These are phyloP conservation scores for Paradisaea rubra DNA, from an alignment of 2,113 vertebrate genomes.

Conservation along the genomic window DNA sequence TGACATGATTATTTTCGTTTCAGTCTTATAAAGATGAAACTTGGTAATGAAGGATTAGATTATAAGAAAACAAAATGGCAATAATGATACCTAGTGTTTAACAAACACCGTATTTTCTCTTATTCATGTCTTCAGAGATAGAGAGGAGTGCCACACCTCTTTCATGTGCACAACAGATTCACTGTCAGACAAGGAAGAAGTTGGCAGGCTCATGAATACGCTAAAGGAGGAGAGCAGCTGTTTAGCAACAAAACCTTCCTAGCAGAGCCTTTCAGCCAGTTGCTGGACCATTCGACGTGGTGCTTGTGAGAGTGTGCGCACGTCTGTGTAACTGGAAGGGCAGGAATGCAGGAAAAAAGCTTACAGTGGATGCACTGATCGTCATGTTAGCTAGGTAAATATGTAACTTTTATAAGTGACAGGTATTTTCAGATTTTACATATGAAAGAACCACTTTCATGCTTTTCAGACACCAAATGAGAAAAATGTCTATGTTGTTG, in stretches of 20 bases:
- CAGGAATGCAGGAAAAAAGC: neutral
- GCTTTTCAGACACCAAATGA: neutral
- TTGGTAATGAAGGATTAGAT: slow-evolving; percentile 6
- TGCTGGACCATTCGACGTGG: neutral
- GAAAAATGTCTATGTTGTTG: neutral
- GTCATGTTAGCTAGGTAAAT: neutral
- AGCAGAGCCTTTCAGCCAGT: slow-evolving; percentile 25
- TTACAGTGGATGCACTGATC: neutral
- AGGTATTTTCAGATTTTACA: neutral
- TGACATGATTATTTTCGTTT: neutral
- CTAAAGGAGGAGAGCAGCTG: slow-evolving; percentile 49
- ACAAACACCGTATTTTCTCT: neutral
- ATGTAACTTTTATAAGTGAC: neutral
- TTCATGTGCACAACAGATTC: slow-evolving; percentile 38
- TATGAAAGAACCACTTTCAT: neutral
- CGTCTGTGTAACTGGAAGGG: neutral
- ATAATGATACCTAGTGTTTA: slow-evolving; percentile 3
- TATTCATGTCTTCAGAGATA: neutral
- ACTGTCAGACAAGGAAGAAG: slow-evolving; percentile 18
- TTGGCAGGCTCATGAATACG: slow-evolving; percentile 35
- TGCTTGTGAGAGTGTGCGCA: neutral
- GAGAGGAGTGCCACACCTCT: slow-evolving; percentile 22
- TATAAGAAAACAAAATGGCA: slow-evolving; percentile 5
- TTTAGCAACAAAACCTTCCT: slow-evolving; percentile 30
- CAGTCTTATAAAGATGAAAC: neutral